phyloP scores from a whole-genome alignment of 2,113 vertebrate genomes.

The Cochlearius cochlearius region DNA sequence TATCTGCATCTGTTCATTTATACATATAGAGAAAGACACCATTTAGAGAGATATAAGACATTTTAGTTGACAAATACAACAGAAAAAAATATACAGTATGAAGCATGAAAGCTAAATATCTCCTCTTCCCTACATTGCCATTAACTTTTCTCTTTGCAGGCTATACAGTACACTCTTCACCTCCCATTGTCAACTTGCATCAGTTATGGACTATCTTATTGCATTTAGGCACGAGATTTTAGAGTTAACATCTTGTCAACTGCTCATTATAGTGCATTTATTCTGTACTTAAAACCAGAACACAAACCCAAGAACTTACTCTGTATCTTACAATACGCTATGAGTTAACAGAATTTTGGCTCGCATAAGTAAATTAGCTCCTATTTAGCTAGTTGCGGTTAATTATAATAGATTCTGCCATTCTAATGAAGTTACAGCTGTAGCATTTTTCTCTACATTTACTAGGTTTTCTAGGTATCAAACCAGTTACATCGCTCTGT shows the following conservation, averaged over 20 bases:
- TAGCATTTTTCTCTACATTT: conserved; percentile 60
- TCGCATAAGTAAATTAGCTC: conserved; percentile 46
- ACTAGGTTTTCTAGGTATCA: conserved; percentile 64
- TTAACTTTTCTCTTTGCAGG: conserved; percentile 62
- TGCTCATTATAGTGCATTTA: conserved; percentile 70
- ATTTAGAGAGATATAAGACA: conserved; percentile 84
- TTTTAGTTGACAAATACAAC: conserved; percentile 76
- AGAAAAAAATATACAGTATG: conserved; percentile 74
- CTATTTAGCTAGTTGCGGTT: conserved; percentile 67
- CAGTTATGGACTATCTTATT: conserved; percentile 72
- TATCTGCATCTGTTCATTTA: conserved; percentile 98
- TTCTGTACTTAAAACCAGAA: conserved; percentile 68
- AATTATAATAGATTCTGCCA: conserved; percentile 94
- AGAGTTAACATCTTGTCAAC: conserved; percentile 73
- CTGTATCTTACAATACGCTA: conserved; percentile 60
- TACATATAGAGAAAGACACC: conserved; percentile 90
- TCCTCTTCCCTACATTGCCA: conserved; percentile 47
- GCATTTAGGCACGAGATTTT: conserved; percentile 74
- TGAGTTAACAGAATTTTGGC: conserved; percentile 72
- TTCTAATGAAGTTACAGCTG: conserved; percentile 81
- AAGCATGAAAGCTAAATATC: conserved; percentile 67
- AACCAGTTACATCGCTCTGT: conserved; percentile 48
- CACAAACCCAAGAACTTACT: conserved; percentile 56
- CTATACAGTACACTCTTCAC: conserved; percentile 61
- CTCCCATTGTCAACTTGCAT: conserved; percentile 99